Conservation (phyloP, 2,113 vertebrate genomes). For the Passer domesticus region DNA sequence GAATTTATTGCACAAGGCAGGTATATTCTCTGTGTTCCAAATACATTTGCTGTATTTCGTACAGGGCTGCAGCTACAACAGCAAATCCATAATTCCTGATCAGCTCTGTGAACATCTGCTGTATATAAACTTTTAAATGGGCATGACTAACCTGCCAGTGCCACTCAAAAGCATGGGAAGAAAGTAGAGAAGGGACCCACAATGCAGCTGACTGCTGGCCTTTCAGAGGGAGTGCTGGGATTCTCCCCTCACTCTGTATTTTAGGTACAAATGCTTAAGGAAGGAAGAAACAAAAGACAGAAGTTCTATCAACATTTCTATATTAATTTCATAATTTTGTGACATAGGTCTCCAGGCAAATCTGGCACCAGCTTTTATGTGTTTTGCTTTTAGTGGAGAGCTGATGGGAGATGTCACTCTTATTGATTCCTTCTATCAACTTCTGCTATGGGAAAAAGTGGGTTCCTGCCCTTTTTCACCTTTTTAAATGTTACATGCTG, state of each 20-base stretch:
- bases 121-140: constrained; percentile 1
- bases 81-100: background rate
- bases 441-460: background rate
- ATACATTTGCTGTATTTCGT: background rate
- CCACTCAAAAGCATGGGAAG: constrained; percentile 7
- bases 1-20: background rate
- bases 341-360: background rate
- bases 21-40: background rate
- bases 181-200: background rate
- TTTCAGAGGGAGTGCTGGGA: background rate
- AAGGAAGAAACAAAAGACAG: background rate
- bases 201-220: background rate
- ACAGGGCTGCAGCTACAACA: background rate
- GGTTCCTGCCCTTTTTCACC: background rate
- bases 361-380: background rate
- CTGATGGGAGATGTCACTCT: background rate
- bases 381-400: background rate
- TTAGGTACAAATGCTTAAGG: constrained; percentile 29
- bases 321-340: background rate
- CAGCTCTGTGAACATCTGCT: constrained; percentile 6
- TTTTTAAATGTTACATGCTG: background rate
- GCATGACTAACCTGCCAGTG: constrained; percentile 8
- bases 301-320: background rate
- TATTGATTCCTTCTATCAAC: background rate
- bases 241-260: constrained; percentile 7